Conservation (phyloP, 2,113 vertebrate genomes). For the Amphiprion ocellaris region DNA sequence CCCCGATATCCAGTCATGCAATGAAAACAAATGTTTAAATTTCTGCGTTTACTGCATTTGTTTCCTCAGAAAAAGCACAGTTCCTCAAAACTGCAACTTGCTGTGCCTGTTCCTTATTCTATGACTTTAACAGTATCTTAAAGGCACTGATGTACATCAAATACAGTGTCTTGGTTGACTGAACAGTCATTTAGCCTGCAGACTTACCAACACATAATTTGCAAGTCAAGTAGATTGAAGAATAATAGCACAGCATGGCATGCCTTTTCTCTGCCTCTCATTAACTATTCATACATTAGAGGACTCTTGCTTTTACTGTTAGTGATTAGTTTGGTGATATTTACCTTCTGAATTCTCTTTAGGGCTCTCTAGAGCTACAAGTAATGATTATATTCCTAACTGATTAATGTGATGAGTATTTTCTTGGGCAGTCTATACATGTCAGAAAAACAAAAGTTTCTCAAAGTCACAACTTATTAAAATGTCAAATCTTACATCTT, state of each 20-base stretch:
- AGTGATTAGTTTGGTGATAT: conserved; percentile 23
- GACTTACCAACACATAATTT: conserved; percentile 46
- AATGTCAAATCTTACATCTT: too few species aligned
- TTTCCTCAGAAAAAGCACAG: too few species aligned
- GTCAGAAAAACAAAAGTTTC: too few species aligned
- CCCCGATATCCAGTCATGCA: neutral
- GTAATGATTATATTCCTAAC: too few species aligned
- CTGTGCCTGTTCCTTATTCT: neutral
- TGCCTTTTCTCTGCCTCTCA: conserved; percentile 32
- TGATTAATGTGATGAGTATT: too few species aligned
- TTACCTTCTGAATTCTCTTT: neutral
- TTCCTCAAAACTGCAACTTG: too few species aligned
- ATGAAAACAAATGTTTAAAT: neutral
- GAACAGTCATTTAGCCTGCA: conserved; percentile 41
- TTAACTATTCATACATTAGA: conserved; percentile 27
- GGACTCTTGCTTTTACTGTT: conserved; percentile 36
- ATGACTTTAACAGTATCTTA: neutral
- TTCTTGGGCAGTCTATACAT: too few species aligned
- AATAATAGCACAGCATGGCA: conserved; percentile 52
- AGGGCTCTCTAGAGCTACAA: too few species aligned
- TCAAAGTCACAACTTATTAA: too few species aligned
- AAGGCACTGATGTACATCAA: conserved; percentile 23
- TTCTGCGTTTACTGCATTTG: too few species aligned
- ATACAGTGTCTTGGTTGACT: conserved; percentile 19
- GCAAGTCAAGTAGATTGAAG: conserved; percentile 62